These are phyloP conservation scores for Tachina lurida DNA, from an alignment of 2,888 invertebrate species.

Conservation along the genomic window DNA sequence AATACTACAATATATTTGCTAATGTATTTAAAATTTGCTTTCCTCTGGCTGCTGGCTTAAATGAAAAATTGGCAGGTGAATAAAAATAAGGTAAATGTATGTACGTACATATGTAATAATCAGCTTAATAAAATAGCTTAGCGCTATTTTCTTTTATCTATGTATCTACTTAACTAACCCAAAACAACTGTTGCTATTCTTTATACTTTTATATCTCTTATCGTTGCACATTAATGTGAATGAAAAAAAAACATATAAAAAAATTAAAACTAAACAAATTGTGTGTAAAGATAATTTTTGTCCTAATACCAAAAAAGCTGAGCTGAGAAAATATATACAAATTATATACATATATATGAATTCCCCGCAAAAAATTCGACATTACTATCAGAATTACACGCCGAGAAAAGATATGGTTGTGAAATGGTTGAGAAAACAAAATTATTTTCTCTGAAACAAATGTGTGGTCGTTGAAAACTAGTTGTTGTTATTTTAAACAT, in stretches of 20 bases:
- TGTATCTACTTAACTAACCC: conserved; percentile 48
- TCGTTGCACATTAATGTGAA: neutral
- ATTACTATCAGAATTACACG: no score
- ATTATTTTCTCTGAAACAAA: no score
- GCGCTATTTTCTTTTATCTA: conserved; percentile 16
- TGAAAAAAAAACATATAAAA: neutral
- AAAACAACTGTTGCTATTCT: conserved; percentile 20
- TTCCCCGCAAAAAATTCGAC: no score
- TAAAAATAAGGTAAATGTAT: neutral
- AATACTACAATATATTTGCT: conserved; percentile 3
- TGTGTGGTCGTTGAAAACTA: no score
- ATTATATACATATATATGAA: neutral
- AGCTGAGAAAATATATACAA: neutral
- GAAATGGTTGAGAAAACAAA: no score
- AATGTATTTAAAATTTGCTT: neutral
- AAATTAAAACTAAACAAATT: conserved; percentile 13
- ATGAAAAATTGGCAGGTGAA: conserved; percentile 49
- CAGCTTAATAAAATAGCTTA: conserved; percentile 47
- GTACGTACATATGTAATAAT: conserved; percentile 45
- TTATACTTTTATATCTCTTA: conserved; percentile 6
- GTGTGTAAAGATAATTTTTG: neutral
- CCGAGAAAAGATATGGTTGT: no score
- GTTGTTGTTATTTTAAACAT: no score
- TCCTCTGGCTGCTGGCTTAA: conserved; percentile 26
- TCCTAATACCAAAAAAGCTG: conserved; percentile 2